phyloP scores from a whole-genome alignment of 1,140 invertebrate species.

The Leucophenga varia region DNA sequence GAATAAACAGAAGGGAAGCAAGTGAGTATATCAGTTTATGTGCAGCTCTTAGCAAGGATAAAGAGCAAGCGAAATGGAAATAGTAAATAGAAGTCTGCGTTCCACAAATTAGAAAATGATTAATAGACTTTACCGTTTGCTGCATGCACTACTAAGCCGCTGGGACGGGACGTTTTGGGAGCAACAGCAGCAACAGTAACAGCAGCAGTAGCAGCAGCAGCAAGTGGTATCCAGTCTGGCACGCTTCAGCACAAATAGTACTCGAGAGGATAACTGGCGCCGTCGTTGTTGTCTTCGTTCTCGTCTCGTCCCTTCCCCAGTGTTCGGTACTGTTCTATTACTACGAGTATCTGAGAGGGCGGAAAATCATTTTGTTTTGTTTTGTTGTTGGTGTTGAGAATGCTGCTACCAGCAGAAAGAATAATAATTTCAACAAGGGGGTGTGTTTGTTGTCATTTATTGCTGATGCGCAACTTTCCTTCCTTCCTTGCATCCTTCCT shows the following conservation, averaged over 20 bases:
- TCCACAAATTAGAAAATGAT: slow-evolving; percentile 57
- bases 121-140: slow-evolving; percentile 56
- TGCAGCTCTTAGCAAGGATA: no score
- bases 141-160: not conserved
- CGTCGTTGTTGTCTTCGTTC: not conserved
- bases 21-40: no score
- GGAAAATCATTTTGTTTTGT: no score
- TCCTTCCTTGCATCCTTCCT: no score
- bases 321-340: no score
- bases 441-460: slow-evolving; percentile 54
- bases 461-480: slow-evolving; percentile 7
- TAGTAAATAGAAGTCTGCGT: slow-evolving; percentile 24
- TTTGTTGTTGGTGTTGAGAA: no score
- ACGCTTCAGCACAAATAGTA: slow-evolving; percentile 53
- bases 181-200: slow-evolving; percentile 9
- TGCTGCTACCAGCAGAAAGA: no score
- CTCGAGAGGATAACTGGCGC: slow-evolving; percentile 36
- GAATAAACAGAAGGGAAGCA: no score
- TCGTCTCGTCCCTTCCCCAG: not conserved
- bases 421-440: slow-evolving; percentile 28
- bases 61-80: no score
- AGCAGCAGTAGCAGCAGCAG: slow-evolving; percentile 17
- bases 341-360: no score
- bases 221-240: slow-evolving; percentile 34
- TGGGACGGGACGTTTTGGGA: not conserved